Evolutionary conservation across 1,140 invertebrate species (phyloP).

Genomic region (Drosophila ironensis): DNA sequence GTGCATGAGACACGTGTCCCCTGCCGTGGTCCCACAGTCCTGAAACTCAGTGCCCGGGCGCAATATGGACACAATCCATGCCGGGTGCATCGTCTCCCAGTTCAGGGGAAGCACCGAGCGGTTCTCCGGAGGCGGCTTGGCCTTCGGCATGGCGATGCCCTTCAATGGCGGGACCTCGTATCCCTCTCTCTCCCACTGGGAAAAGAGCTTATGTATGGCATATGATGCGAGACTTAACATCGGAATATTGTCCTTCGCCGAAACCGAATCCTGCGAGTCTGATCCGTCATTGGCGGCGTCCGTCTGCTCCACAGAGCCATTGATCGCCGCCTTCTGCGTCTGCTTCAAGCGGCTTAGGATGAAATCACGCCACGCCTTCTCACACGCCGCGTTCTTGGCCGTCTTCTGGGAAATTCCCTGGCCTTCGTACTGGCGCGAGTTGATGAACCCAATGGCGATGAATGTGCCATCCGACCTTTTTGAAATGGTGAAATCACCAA

Average conservation of each 20-base stretch:
- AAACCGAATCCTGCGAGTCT: conserved; percentile 34
- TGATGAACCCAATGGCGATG: conserved; percentile 59
- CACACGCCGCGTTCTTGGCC: conserved; percentile 86
- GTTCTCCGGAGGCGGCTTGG: conserved; percentile 49
- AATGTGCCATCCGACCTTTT: conserved; percentile 59
- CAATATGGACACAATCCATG: conserved; percentile 87
- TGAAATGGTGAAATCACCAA: conserved; percentile 71
- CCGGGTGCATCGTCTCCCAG: conserved; percentile 86
- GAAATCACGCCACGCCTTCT: conserved; percentile 87
- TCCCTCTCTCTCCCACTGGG: conserved; percentile 88
- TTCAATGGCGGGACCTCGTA: conserved; percentile 84
- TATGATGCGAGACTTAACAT: conserved; percentile 89
- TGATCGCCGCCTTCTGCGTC: conserved; percentile 35
- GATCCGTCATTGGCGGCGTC: too few relatives aligned
- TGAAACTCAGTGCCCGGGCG: conserved; percentile 85
- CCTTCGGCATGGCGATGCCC: conserved; percentile 41
- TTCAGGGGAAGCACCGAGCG: conserved; percentile 83
- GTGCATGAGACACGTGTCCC: conserved; percentile 84
- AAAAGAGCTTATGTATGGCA: conserved; percentile 88
- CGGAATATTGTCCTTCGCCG: conserved; percentile 84
- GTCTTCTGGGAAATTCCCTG: conserved; percentile 82
- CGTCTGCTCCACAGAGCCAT: too few relatives aligned
- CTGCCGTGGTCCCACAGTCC: conserved; percentile 84
- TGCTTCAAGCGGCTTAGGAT: conserved; percentile 82
- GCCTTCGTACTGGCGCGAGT: conserved; percentile 60